Evolutionary conservation across 1,140 invertebrate species (phyloP), one percentile per base, ranked within the genome.

Genomic region (Reticulitermes speratus): DNA sequence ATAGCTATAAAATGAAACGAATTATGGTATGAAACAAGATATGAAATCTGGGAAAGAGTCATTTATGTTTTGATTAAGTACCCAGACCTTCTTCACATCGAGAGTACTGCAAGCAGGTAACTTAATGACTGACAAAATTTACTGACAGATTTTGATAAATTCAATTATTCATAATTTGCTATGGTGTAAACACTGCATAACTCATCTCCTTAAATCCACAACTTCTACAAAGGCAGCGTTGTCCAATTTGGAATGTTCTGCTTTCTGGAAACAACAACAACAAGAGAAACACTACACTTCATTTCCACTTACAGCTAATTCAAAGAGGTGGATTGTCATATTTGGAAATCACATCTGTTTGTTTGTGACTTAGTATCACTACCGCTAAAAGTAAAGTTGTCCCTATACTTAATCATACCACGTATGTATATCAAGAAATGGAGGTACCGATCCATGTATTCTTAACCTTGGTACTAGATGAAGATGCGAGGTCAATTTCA

Each of bases 241-340:
- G 89, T 96, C 95, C 84, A 96, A 90, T 86, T 92, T 93, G 81
- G 94, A 94, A 89, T 96, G 96, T 87, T 93, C 92, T 21, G 95
- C 95, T 88, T 93, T 93, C 95, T 96, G 90, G 38, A 86, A 87
- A 87, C n/a, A 87, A 82, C 25, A 88, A 88, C 23, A 84, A 86
- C 83, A 87, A 87, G 91, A 25, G 16, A 44, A 55, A n/a, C 19
- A 84, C 14, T 19, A 45, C 14, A 25, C n/a, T 84, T n/a, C 2
- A 1, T 48, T 87, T 45, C 14, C 2, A 21, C 44, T 65, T 85
- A 69, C 38, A 12, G 84, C 19, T 8, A 69, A 65, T 48, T 48
- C 45, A 48, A 48, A 48, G 45, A 48, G 7, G 45, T 48, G 14
- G 45, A 9, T 7, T 48, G 45, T 16, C 14, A 48, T 48, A 48